Evolutionary conservation across 2,797 vertebrate genomes (phyloP).

Genomic region (Liasis olivaceus): DNA sequence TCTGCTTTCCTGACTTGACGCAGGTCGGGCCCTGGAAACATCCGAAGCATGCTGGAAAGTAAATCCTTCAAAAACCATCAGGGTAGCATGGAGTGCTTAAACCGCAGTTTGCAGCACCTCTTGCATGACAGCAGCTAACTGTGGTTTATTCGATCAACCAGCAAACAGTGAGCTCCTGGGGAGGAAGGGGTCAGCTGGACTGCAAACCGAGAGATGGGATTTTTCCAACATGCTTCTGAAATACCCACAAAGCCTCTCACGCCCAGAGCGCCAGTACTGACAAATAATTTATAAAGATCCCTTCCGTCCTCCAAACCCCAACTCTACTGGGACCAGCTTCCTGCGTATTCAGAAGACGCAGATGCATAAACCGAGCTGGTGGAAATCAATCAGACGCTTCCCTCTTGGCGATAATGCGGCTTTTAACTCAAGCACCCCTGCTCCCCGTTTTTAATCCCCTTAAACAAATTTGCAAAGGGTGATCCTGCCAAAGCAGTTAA

Average conservation of each 20-base stretch:
- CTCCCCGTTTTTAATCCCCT: slow-evolving; percentile 13
- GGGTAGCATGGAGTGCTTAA: no score
- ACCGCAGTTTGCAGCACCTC: no score
- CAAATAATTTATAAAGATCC: slow-evolving; percentile 24
- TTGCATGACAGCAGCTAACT: no score
- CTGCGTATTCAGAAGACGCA: not conserved
- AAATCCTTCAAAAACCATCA: no score
- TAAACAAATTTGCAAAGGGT: slow-evolving; percentile 12
- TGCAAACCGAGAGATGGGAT: no score
- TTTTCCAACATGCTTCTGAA: not conserved
- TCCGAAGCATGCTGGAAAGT: no score
- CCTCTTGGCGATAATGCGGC: not conserved
- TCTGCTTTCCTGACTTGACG: not conserved
- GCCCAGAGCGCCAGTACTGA: not conserved
- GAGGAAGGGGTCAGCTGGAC: no score
- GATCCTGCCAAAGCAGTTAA: not conserved
- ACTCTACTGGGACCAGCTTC: not conserved
- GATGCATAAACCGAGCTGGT: not conserved
- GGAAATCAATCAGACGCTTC: not conserved
- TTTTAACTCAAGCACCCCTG: not conserved
- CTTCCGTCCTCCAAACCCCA: not conserved
- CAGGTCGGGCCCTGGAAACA: no score
- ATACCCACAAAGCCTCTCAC: not conserved
- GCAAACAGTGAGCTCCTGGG: no score
- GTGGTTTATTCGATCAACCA: no score